phyloP scores from a whole-genome alignment of 2,113 vertebrate genomes.

The Elephantulus edwardii region DNA sequence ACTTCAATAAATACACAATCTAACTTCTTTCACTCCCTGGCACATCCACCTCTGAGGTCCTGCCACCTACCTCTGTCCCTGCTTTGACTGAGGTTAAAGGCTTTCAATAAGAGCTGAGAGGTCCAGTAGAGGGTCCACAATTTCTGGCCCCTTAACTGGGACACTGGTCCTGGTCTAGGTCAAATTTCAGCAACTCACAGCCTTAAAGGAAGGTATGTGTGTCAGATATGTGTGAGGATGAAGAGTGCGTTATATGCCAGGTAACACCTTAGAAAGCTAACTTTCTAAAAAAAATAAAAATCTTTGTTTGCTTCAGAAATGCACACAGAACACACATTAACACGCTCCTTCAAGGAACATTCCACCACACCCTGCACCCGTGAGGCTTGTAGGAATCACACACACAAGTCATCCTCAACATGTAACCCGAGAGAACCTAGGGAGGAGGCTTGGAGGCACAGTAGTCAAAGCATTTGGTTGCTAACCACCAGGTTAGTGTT shows the following conservation, averaged over 20 bases:
- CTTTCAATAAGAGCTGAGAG: conserved; percentile 38
- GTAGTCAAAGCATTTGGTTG: too few relatives aligned
- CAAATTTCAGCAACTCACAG: not conserved
- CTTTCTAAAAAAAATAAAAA: conserved; percentile 28
- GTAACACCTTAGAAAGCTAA: not conserved
- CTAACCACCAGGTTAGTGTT: too few relatives aligned
- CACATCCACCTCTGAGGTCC: not conserved
- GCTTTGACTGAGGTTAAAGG: conserved; percentile 3
- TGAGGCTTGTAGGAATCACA: not conserved
- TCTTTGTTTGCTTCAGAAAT: conserved; percentile 23
- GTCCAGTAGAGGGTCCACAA: not conserved
- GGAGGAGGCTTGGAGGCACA: too few relatives aligned
- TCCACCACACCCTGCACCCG: not conserved
- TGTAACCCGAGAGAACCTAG: too few relatives aligned
- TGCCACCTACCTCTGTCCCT: not conserved
- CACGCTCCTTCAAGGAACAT: not conserved
- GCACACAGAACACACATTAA: not conserved
- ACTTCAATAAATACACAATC: not conserved
- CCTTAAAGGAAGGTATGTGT: not conserved
- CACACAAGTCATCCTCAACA: not conserved
- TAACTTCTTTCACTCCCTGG: not conserved
- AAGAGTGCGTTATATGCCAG: not conserved
- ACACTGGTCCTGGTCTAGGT: not conserved
- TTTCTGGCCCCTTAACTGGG: not conserved
- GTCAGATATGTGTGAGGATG: not conserved